Conservation (phyloP, 2,888 invertebrate genomes). For the Sylvicola cinctus region DNA sequence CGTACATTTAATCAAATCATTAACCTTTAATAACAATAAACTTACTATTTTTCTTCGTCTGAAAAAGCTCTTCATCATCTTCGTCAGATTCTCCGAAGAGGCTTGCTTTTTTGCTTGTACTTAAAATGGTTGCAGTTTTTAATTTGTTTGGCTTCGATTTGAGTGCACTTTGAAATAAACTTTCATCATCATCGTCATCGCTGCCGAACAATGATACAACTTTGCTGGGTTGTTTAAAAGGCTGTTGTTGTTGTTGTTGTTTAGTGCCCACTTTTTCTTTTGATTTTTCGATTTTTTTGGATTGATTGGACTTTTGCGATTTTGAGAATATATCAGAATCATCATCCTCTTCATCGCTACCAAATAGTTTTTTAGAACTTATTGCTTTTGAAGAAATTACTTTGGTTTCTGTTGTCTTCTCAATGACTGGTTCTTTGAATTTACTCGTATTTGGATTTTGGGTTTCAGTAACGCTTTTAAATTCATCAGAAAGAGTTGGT, state of each 20-base stretch:
- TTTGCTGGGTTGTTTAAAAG: background rate
- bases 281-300: conserved; percentile 4
- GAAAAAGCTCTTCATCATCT: conserved; percentile 4
- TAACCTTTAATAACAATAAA: background rate
- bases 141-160: background rate
- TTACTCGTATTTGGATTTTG: background rate
- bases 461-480: background rate
- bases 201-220: conserved; percentile 4
- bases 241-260: background rate
- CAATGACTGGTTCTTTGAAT: no score
- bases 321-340: conserved; percentile 3
- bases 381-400: background rate
- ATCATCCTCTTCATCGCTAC: conserved; percentile 5
- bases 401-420: background rate
- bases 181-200: conserved; percentile 6
- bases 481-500: no score
- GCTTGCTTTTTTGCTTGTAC: background rate
- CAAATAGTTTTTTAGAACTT: conserved; percentile 3
- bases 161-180: conserved; percentile 3
- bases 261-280: background rate
- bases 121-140: background rate
- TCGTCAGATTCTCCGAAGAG: conserved; percentile 12
- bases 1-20: no score
- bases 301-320: background rate
- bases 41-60: no score